Conservation (phyloP, 2,797 vertebrate species). For the Coluber constrictor region DNA sequence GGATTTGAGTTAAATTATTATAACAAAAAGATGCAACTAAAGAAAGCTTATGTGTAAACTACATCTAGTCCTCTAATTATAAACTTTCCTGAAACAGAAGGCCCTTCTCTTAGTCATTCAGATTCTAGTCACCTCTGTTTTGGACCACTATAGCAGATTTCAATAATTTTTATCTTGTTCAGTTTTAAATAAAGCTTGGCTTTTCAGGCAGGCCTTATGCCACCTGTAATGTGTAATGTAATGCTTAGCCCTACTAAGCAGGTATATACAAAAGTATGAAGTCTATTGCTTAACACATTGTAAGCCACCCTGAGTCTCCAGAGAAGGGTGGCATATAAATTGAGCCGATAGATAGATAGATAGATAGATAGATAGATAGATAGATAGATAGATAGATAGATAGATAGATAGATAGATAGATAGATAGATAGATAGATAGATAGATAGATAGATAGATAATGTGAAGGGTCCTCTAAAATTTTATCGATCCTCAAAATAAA, state of each 20-base stretch:
- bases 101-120: not conserved
- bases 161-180: not conserved
- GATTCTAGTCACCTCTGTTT: not conserved
- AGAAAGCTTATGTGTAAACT: not conserved
- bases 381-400: too few relatives aligned
- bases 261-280: too few relatives aligned
- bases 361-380: too few relatives aligned
- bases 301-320: too few relatives aligned
- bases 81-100: not conserved
- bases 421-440: too few relatives aligned
- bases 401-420: too few relatives aligned
- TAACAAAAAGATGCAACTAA: not conserved
- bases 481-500: not conserved
- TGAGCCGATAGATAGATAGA: too few relatives aligned
- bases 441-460: too few relatives aligned
- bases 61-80: not conserved
- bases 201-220: not conserved
- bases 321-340: too few relatives aligned
- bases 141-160: not conserved
- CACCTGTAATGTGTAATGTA: not conserved
- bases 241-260: too few relatives aligned
- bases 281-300: too few relatives aligned
- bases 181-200: not conserved
- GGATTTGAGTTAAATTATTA: not conserved
- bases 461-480: not conserved